These are phyloP conservation scores for Sphyrna mokarran DNA, from an alignment of 2,113 vertebrate genomes.

Conservation along the genomic window DNA sequence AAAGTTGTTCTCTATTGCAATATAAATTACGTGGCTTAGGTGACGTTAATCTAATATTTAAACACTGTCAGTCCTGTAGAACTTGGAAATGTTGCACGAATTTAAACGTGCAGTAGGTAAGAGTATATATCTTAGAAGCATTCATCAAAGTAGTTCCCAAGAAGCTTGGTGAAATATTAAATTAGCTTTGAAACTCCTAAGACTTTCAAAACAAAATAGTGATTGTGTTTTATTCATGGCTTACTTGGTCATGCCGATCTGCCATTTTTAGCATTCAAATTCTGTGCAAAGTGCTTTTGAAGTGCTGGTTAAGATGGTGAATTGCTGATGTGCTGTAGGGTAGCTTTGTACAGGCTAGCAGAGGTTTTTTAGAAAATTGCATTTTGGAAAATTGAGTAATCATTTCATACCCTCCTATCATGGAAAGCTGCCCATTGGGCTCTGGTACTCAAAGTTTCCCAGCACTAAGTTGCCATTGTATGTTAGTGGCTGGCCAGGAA, in stretches of 20 bases:
- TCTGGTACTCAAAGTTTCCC: background rate
- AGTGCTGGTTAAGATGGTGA: background rate
- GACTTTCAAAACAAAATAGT: background rate
- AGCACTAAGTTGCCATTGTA: background rate
- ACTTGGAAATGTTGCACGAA: background rate
- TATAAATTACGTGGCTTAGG: background rate
- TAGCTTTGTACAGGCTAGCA: background rate
- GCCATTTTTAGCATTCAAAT: background rate
- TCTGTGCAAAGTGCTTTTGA: background rate
- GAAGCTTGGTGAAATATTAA: background rate
- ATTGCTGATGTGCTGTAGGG: background rate
- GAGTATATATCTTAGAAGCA: no score
- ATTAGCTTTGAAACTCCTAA: background rate
- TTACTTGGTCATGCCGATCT: background rate
- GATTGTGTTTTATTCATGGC: conserved; percentile 5
- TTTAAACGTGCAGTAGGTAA: background rate
- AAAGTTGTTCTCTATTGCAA: background rate
- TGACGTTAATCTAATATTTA: background rate
- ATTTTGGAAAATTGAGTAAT: background rate
- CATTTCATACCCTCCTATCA: background rate
- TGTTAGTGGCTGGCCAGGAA: background rate
- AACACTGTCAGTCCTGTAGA: background rate
- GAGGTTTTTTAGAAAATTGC: background rate
- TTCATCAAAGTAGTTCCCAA: background rate
- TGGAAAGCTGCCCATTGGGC: background rate